Percentiles rank a stretch among this genome's conserved stretches.
Conservation (phyloP, 1,140 invertebrate species). For the Coenobita brevimanus region DNA sequence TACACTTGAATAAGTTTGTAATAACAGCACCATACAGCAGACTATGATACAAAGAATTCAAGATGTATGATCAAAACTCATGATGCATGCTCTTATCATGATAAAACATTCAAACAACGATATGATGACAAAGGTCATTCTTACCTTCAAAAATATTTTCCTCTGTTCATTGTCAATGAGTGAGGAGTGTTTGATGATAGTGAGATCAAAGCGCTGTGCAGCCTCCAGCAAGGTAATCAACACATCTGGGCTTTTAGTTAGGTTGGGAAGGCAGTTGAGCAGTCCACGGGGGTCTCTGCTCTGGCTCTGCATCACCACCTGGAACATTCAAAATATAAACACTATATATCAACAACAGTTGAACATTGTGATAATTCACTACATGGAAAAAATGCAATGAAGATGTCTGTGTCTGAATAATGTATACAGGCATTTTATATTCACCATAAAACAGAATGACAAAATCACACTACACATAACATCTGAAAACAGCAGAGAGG, state of each 20-base stretch:
- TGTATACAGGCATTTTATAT: no score
- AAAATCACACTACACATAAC: no score
- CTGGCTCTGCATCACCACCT: constrained; percentile 87
- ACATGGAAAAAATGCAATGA: no score
- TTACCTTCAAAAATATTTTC: constrained; percentile 79
- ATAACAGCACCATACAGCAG: no score
- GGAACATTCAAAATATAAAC: constrained; percentile 62
- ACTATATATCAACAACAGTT: not conserved
- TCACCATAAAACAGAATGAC: no score
- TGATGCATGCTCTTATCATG: not conserved
- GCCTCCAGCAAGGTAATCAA: constrained; percentile 82
- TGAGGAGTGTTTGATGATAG: constrained; percentile 83
- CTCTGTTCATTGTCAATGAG: constrained; percentile 81
- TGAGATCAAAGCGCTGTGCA: constrained; percentile 85
- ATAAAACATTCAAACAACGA: not conserved
- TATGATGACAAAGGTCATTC: constrained; percentile 69
- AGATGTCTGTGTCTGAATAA: no score
- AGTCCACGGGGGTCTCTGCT: constrained; percentile 87
- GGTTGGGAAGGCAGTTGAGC: constrained; percentile 83
- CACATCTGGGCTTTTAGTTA: constrained; percentile 78
- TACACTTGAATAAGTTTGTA: no score
- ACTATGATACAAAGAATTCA: no score
- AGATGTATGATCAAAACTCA: not conserved
- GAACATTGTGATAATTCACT: not conserved
- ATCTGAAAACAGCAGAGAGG: no score